phyloP scores from a whole-genome alignment of 2,113 vertebrate genomes.

The Alethe diademata region DNA sequence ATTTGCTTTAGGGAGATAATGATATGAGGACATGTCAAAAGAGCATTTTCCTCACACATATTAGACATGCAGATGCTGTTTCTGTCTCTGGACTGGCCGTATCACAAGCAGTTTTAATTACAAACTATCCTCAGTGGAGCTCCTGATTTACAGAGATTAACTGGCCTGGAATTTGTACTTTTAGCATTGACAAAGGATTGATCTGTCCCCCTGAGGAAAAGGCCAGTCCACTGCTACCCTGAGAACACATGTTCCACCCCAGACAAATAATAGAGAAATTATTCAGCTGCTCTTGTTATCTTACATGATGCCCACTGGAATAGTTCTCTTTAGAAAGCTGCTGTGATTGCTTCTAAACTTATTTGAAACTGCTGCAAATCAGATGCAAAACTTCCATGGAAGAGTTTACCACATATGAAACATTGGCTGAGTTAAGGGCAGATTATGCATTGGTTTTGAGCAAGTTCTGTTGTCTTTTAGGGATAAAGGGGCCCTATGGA shows the following conservation, averaged over 20 bases:
- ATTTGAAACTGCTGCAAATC: neutral
- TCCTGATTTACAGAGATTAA: neutral
- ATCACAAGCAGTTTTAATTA: neutral
- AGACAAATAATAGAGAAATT: neutral
- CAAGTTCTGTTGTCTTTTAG: neutral
- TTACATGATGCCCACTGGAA: neutral
- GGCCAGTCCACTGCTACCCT: neutral
- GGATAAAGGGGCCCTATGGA: fast-evolving
- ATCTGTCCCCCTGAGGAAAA: neutral
- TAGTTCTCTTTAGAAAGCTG: neutral
- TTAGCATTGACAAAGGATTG: neutral
- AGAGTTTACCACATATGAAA: neutral
- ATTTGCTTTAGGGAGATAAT: neutral
- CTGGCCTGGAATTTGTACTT: neutral
- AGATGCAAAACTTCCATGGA: neutral
- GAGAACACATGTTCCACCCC: neutral
- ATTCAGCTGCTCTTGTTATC: neutral
- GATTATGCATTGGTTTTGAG: neutral
- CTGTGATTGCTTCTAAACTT: neutral
- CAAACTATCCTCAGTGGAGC: neutral
- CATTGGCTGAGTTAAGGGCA: neutral
- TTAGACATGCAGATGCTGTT: neutral
- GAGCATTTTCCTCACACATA: neutral
- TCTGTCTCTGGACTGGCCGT: neutral
- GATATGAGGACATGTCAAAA: neutral